Base-by-base conservation (phyloP, 2,113 vertebrate species). In the Heterotis niloticus region DNA sequence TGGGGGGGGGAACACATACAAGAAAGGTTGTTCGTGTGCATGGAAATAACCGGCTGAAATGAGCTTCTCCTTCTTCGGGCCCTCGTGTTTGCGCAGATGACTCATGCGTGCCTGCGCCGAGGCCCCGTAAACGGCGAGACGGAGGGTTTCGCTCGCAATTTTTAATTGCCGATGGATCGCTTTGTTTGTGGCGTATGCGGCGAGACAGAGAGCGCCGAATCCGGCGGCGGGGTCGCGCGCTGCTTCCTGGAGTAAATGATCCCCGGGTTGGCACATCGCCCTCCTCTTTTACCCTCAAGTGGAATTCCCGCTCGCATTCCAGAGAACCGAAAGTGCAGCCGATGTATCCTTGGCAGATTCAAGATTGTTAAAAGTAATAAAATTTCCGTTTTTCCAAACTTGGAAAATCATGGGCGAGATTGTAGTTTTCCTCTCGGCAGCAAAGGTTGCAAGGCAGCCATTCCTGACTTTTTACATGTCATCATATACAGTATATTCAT, bases 231-330 rank as follows among this genome's bases (percentile, higher is more conserved):
- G n/a, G 44, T 74, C 71, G 23, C 18, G 20, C 14, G 14, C 71
- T 28, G 52, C 54, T 74, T 74, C 28, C 5, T 74, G 71, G n/a
- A 57, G 54, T 57, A 28, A 74, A 57, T 57, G 57, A 74, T 24
- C 54, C 52, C 71, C 23, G 57, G 57, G 23, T 57, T 57, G 24
- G 26, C 52, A 23, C 52, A 51, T 54, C 24, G 23, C 51, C 20
- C 57, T 54, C 71, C 34, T 2, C 34, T 44, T 74, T 62, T 54
- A 29, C 71, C 24, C 71, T 74, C 0, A 12, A 51, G n/a, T 74
- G 71, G 34, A 23, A 74, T 57, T 24, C 71, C n/a, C 24, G 14
- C 57, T 59, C 57, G n/a, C 24, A 17, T 74, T 72, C 34, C 12
- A 34, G 71, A 59, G 71, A 28, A 73, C 71, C 24, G 5, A 57